A percentile compares a stretch with the other conserved stretches of the same genome.
Evolutionary conservation across 2,797 vertebrate species (phyloP).

Genomic region (Brachyalestes nurse): DNA sequence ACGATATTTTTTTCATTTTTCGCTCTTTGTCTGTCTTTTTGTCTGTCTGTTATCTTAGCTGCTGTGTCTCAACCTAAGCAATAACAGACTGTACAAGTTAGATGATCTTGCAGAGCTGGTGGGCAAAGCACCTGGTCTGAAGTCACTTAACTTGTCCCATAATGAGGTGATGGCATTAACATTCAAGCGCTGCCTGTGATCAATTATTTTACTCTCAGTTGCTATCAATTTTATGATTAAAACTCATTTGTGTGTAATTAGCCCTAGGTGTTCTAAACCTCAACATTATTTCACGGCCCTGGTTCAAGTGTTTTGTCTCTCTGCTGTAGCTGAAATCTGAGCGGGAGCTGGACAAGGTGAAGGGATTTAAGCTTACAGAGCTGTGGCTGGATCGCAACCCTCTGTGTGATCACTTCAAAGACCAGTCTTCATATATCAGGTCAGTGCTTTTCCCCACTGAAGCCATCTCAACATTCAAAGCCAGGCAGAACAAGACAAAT

Average conservation of each 20-base stretch:
- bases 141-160: conserved; percentile 86
- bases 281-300: neutral
- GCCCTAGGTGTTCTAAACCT: neutral
- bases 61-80: conserved; percentile 84
- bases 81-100: conserved; percentile 85
- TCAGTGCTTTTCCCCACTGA: conserved; percentile 67
- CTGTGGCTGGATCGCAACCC: conserved; percentile 89
- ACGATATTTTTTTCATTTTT: neutral
- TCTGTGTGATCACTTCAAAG: conserved; percentile 84
- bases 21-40: neutral
- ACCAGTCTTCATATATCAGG: conserved; percentile 90
- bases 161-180: conserved; percentile 82
- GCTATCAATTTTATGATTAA: neutral
- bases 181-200: neutral
- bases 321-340: conserved; percentile 83
- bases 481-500: neutral
- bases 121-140: conserved; percentile 82
- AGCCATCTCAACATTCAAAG: conserved; percentile 1
- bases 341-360: conserved; percentile 87
- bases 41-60: conserved; percentile 70
- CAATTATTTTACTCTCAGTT: neutral
- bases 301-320: neutral
- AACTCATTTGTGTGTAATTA: neutral
- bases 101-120: conserved; percentile 83
- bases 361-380: conserved; percentile 87